phyloP scores from a whole-genome alignment of 2,888 invertebrate genomes.

The Aleiodes alternator region DNA sequence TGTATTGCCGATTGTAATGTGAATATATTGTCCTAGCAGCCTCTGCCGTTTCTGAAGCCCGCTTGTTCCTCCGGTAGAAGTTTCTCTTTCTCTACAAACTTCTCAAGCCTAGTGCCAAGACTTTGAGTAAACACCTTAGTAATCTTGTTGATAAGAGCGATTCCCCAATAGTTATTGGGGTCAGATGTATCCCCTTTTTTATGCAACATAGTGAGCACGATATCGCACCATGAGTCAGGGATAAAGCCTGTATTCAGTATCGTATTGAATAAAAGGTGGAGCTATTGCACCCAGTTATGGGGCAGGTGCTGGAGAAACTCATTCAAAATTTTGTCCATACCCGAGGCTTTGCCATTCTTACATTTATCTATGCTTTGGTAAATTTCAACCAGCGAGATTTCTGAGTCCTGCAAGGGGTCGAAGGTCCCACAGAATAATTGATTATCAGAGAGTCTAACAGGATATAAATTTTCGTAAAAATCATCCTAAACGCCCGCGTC shows the following conservation, averaged over 20 bases:
- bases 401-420: background rate
- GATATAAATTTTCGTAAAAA: background rate
- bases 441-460: background rate
- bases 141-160: conserved; percentile 50
- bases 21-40: conserved; percentile 54
- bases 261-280: background rate
- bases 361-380: background rate
- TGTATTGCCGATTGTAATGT: conserved; percentile 43
- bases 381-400: background rate
- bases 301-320: background rate
- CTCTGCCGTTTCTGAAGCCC: conserved; percentile 43
- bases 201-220: background rate
- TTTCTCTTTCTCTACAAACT: conserved; percentile 43
- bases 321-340: background rate
- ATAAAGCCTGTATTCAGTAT: background rate
- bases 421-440: background rate
- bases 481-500: background rate
- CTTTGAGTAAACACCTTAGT: conserved; percentile 55
- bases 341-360: background rate
- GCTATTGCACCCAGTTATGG: background rate
- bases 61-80: conserved; percentile 51
- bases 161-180: conserved; percentile 56
- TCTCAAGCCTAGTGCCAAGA: conserved; percentile 43
- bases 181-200: background rate
- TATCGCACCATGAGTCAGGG: background rate